A percentile compares a stretch with the other conserved stretches of the same genome.
Evolutionary conservation across 2,888 invertebrate species (phyloP).

Genomic region (Torymus auratus): DNA sequence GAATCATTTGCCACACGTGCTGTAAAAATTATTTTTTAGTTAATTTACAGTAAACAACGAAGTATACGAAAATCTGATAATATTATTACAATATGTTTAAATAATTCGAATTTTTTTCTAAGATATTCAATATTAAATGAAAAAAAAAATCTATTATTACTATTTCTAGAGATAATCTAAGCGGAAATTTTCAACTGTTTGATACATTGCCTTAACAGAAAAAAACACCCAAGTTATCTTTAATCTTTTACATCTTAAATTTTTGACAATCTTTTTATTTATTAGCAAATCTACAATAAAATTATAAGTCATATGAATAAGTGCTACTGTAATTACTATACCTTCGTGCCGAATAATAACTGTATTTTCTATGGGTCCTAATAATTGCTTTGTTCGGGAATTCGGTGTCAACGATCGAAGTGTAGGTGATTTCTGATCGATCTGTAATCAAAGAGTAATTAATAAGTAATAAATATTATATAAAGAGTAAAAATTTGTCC

Average conservation of each 20-base stretch:
- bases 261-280: too few relatives aligned
- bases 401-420: conserved; percentile 40
- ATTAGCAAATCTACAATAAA: conserved; percentile 18
- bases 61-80: too few relatives aligned
- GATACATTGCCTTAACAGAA: too few relatives aligned
- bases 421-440: conserved; percentile 53
- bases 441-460: conserved; percentile 51
- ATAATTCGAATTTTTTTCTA: not conserved
- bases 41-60: not conserved
- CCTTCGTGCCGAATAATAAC: conserved; percentile 68
- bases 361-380: conserved; percentile 64
- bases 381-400: conserved; percentile 61
- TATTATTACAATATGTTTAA: not conserved
- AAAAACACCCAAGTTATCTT: too few relatives aligned
- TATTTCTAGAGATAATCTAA: too few relatives aligned
- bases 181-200: too few relatives aligned
- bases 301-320: conserved; percentile 14
- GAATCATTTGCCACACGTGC: conserved; percentile 43
- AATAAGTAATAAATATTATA: conserved; percentile 9
- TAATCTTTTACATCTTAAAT: too few relatives aligned
- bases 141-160: too few relatives aligned
- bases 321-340: conserved; percentile 6
- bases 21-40: conserved; percentile 7
- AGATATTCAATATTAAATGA: not conserved
- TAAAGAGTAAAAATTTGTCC: conserved; percentile 7